Conservation (phyloP, 1,140 invertebrate genomes). For the Mamestra configurata region DNA sequence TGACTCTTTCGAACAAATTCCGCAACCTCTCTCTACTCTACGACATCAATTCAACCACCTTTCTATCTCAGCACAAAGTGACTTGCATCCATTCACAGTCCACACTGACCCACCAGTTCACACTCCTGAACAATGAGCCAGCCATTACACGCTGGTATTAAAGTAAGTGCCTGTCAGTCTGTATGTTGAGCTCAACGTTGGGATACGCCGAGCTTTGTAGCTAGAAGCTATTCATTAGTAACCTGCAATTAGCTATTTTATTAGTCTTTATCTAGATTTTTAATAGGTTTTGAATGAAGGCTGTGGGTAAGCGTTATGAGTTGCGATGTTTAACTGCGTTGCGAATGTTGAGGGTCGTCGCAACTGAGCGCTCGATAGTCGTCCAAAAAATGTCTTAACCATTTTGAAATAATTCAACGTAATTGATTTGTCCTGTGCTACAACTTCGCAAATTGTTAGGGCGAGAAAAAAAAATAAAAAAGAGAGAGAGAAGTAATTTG, state of each 20-base stretch:
- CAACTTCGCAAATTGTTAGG: too few relatives aligned
- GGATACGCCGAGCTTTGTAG: conserved; percentile 1
- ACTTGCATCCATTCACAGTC: not conserved
- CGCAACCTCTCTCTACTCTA: too few relatives aligned
- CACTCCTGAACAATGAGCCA: conserved; percentile 6
- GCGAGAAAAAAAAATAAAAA: too few relatives aligned
- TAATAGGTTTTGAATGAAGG: not conserved
- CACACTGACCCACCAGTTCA: conserved; percentile 20
- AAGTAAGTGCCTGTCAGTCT: conserved; percentile 22
- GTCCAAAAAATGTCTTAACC: too few relatives aligned
- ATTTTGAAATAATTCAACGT: too few relatives aligned
- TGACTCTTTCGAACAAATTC: too few relatives aligned
- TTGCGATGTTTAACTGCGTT: not conserved
- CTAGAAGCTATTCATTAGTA: conserved; percentile 22
- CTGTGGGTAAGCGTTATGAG: not conserved
- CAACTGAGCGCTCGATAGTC: too few relatives aligned
- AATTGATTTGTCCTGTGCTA: too few relatives aligned
- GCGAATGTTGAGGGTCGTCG: not conserved
- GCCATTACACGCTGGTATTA: conserved; percentile 21
- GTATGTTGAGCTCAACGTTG: not conserved
- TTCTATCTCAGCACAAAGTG: not conserved
- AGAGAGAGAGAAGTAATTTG: too few relatives aligned
- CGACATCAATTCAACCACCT: not conserved
- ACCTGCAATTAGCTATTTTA: conserved; percentile 21
- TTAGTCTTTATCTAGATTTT: conserved; percentile 13